A percentile compares a stretch with the other conserved stretches of the same genome.
Conservation (phyloP, 2,797 vertebrate species). For the Melanotaenia maccullochi region DNA sequence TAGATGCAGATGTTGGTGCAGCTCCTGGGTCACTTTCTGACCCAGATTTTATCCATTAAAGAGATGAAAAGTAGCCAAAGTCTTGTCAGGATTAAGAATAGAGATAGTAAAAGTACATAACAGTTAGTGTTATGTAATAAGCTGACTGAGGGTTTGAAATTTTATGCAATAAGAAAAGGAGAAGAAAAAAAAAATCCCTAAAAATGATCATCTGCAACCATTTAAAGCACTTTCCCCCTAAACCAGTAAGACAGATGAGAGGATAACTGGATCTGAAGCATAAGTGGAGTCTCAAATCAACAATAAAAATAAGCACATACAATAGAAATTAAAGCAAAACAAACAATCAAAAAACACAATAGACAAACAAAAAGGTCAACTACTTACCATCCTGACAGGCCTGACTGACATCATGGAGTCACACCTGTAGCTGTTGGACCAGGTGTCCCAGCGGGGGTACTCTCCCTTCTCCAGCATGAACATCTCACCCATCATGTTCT, state of each 20-base stretch:
- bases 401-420: slow-evolving; percentile 87
- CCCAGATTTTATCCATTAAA: slow-evolving; percentile 10
- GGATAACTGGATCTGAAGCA: not conserved
- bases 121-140: not conserved
- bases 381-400: slow-evolving; percentile 85
- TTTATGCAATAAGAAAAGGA: slow-evolving; percentile 25
- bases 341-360: too few species aligned
- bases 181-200: slow-evolving; percentile 1
- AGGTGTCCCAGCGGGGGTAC: slow-evolving; percentile 89
- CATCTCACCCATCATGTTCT: slow-evolving; percentile 87
- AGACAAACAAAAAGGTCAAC: not conserved
- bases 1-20: not conserved
- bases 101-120: not conserved
- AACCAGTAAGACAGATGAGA: slow-evolving; percentile 2
- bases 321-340: too few species aligned
- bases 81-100: not conserved
- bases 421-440: slow-evolving; percentile 88
- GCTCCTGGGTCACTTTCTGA: not conserved
- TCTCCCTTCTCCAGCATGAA: slow-evolving; percentile 89
- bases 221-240: slow-evolving; percentile 1
- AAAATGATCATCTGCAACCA: slow-evolving; percentile 22
- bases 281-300: slow-evolving; percentile 1
- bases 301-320: not conserved
- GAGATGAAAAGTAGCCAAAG: not conserved
- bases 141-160: not conserved